A percentile compares a stretch with the other conserved stretches of the same genome.
These are phyloP conservation scores for Tympanoctomys barrerae DNA, from an alignment of 2,797 vertebrate species.

Conservation along the genomic window DNA sequence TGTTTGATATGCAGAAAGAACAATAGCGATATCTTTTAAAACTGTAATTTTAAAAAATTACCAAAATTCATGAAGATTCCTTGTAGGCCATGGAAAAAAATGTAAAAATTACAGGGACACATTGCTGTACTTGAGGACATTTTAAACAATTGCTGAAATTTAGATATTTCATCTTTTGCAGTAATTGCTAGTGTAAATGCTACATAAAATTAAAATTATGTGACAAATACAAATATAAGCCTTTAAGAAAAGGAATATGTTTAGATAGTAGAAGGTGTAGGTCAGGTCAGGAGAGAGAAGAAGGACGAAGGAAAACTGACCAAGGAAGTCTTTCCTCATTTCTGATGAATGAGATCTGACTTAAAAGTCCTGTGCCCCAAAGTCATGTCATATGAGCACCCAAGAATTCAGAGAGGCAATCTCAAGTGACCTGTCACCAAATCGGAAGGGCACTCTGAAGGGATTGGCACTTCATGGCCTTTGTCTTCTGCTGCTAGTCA, in stretches of 20 bases:
- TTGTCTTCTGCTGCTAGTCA: not conserved
- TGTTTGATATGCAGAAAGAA: not conserved
- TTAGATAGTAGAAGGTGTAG: not conserved
- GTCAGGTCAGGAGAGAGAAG: not conserved
- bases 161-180: not conserved
- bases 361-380: not conserved
- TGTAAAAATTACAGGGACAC: not conserved
- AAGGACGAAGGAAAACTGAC: fast-evolving
- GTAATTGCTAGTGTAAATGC: not conserved
- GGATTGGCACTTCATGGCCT: not conserved
- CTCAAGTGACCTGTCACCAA: not conserved
- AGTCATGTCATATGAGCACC: not conserved
- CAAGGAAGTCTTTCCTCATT: not conserved
- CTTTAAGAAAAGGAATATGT: not conserved
- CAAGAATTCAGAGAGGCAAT: not conserved
- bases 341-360: not conserved
- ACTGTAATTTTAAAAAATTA: not conserved
- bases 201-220: not conserved
- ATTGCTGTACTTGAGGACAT: not conserved
- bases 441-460: not conserved
- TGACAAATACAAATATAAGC: not conserved
- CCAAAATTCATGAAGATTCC: not conserved
- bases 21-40: not conserved
- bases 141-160: not conserved
- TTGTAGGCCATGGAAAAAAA: not conserved